phyloP scores from a whole-genome alignment of 2,113 vertebrate species.

The Malaclemys terrapin region DNA sequence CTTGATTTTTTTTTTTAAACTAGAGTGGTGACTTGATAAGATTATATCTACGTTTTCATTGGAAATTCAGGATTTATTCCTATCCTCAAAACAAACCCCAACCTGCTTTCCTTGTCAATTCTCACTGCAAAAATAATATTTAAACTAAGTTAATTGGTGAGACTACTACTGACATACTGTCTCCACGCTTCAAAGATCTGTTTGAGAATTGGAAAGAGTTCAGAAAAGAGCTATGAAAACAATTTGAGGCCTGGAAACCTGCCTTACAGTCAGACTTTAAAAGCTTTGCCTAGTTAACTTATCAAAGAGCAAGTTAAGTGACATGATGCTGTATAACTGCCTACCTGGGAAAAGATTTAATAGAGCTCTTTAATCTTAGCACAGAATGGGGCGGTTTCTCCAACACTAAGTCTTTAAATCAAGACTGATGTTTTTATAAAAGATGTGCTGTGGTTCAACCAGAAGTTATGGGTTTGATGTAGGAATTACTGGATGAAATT shows the following conservation, averaged over 20 bases:
- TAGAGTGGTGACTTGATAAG: neutral
- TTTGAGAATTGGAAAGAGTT: neutral
- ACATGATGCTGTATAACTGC: neutral
- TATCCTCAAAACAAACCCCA: neutral
- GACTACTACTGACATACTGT: neutral
- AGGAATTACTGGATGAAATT: neutral
- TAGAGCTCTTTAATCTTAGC: neutral
- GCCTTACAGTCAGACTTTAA: neutral
- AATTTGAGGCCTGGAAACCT: neutral
- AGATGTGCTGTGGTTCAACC: neutral
- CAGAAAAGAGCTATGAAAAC: neutral
- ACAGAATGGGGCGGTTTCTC: neutral
- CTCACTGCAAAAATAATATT: neutral
- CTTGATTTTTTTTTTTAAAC: neutral
- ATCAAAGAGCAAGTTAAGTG: neutral
- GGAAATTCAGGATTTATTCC: neutral
- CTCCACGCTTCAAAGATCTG: neutral
- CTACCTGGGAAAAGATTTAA: neutral
- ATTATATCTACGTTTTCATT: neutral
- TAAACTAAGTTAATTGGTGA: neutral
- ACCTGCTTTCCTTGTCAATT: neutral
- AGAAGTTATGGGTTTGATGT: neutral
- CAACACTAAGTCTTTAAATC: neutral
- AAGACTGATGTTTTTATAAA: fast-evolving
- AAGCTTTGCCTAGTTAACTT: neutral